Conservation (phyloP, 2,113 vertebrate genomes). For the Terrapene triunguis region DNA sequence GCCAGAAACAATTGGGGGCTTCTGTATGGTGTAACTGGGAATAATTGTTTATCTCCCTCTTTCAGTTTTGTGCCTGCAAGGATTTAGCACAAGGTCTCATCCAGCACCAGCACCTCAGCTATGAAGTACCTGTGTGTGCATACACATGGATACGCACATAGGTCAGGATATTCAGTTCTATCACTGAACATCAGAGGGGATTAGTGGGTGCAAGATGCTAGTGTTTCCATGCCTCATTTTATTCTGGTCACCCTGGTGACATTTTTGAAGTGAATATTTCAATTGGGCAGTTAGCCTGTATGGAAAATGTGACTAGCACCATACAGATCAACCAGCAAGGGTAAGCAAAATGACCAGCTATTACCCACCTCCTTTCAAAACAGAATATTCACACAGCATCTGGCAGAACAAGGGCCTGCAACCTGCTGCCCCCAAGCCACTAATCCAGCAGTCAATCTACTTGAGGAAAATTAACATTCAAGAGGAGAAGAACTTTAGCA, state of each 20-base stretch:
- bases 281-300: neutral
- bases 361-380: neutral
- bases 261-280: neutral
- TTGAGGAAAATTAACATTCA: neutral
- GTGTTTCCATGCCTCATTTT: accelerated
- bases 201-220: accelerated
- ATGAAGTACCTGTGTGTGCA: neutral
- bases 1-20: neutral
- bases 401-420: neutral
- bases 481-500: neutral
- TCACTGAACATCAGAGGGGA: neutral
- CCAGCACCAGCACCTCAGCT: accelerated
- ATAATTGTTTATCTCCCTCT: neutral
- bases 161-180: accelerated
- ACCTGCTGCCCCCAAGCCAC: neutral
- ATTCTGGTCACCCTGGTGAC: neutral
- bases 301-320: neutral
- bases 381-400: neutral
- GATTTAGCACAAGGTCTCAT: neutral
- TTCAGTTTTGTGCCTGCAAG: neutral
- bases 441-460: neutral
- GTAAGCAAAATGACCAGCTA: neutral
- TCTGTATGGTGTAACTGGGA: neutral
- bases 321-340: neutral
- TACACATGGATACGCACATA: accelerated